These are phyloP conservation scores for Mormyrus proboscirostris DNA, from an alignment of 2,797 vertebrate genomes.

Conservation along the genomic window DNA sequence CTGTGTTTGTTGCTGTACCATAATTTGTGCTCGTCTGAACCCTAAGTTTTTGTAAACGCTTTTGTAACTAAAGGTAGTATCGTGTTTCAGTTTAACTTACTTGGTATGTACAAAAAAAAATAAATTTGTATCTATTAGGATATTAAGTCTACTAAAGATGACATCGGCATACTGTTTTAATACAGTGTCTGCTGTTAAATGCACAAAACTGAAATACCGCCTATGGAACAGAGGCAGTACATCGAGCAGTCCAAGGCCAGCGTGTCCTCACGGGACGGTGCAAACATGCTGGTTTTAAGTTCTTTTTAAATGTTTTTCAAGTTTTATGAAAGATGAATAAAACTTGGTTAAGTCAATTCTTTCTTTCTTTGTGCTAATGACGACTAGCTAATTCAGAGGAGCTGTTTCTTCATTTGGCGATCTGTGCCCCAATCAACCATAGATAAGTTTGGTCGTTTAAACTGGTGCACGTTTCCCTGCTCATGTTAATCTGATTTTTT, in stretches of 20 bases:
- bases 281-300: background rate
- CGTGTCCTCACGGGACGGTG: background rate
- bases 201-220: background rate
- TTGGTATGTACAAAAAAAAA: constrained; percentile 17
- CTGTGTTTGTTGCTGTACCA: background rate
- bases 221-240: background rate
- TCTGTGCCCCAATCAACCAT: background rate
- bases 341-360: background rate
- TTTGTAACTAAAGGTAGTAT: constrained; percentile 17
- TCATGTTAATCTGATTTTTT: background rate
- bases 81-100: background rate
- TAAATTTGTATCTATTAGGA: constrained; percentile 19
- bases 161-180: background rate
- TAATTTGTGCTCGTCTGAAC: constrained; percentile 26
- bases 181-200: background rate
- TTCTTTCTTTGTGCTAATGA: background rate
- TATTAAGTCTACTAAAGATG: background rate
- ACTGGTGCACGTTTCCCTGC: background rate
- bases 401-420: background rate
- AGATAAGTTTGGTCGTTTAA: background rate
- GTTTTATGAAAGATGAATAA: constrained; percentile 6
- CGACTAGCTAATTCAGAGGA: background rate
- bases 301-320: constrained; percentile 16
- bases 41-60: constrained; percentile 14
- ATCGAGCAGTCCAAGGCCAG: background rate